Base-by-base conservation (phyloP, 2,888 invertebrate species). In the Antitype chi region DNA sequence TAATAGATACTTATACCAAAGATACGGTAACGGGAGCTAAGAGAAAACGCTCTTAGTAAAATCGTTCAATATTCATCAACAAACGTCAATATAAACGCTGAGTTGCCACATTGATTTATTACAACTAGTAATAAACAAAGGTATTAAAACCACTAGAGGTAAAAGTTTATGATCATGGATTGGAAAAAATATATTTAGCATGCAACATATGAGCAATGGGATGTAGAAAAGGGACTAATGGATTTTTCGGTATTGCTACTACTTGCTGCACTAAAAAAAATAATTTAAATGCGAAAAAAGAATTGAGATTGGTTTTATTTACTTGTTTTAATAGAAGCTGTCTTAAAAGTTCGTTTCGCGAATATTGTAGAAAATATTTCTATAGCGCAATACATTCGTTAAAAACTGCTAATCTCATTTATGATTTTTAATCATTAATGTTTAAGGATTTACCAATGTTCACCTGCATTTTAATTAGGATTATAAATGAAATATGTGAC, bases 61-160 rank as follows among this genome's bases (percentile, higher is more conserved):
- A 83, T 85, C 90, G 91, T 91, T 94, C 91, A 92, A 93, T 93
- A 94, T 93, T 92, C 91, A 93, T 91, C 90, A 91, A 89, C 87
- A 87, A 89, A 87, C 81, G 85, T 70, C 88, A 85, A 90, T 88
- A 86, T 81, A 87, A 87, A 89, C 85, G 80, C 85, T 81, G 82
- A 47, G 25, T 73, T 82, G 66, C 78, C 83, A 63, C 80, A 81
- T 84, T 85, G 84, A 85, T 84, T 87, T 87, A 87, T 87, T 76
- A 78, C 75, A 28, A 78, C 47, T 66, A 57, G 8, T 53, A 23
- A 67, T 74, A 70, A 67, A 32, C 5, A 55, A 47, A 62, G 60
- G 55, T 72, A 69, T 59, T 72, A 38, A 64, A 82, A 70, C 63
- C 32, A 69, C 70, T 75, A 47, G 2, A 66, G n/a, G n/a, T 43